Evolutionary conservation across 2,113 vertebrate genomes (phyloP).

Genomic region (Gymnorhina tibicen): DNA sequence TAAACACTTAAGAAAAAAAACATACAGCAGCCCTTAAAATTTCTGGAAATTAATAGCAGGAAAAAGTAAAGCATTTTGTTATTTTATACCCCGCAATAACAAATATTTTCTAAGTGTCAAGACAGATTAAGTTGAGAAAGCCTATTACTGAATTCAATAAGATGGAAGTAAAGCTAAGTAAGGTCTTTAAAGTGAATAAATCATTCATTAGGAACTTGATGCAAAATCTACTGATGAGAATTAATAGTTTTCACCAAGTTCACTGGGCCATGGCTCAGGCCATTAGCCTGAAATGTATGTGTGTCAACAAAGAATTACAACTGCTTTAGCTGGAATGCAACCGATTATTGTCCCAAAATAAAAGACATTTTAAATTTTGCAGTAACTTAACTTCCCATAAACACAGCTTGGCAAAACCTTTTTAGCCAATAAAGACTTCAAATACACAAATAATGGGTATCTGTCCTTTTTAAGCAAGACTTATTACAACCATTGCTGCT

Average conservation of each 20-base stretch:
- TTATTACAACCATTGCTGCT: background rate
- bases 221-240: background rate
- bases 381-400: slow-evolving; percentile 1
- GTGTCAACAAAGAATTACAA: background rate
- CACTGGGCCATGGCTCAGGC: background rate
- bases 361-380: slow-evolving; percentile 1
- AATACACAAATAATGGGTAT: background rate
- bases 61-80: background rate
- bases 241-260: background rate
- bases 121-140: background rate
- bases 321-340: background rate
- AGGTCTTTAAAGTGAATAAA: background rate
- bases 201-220: background rate
- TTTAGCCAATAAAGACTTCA: background rate
- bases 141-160: background rate
- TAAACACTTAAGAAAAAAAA: background rate
- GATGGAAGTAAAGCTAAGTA: background rate
- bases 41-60: background rate
- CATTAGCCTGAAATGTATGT: background rate
- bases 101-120: background rate
- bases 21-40: background rate
- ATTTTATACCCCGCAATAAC: background rate
- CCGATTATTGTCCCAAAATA: background rate
- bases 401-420: background rate
- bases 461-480: background rate